phyloP scores from a whole-genome alignment of 2,888 invertebrate genomes.

The Lamellibrachia columna region DNA sequence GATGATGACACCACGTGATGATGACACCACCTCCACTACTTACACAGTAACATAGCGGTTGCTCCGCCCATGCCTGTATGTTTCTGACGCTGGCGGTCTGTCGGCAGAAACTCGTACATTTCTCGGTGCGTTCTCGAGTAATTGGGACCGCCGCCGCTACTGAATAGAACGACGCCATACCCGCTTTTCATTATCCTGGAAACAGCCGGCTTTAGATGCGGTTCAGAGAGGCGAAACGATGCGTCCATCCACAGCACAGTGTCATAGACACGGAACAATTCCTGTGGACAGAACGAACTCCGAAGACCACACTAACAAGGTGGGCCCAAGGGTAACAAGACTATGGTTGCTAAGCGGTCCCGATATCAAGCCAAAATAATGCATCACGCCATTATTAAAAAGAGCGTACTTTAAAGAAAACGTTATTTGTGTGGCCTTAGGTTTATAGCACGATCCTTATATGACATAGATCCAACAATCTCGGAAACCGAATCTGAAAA shows the following conservation, averaged over 20 bases:
- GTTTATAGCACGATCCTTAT: no score
- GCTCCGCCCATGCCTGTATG: constrained; percentile 52
- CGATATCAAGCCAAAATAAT: no score
- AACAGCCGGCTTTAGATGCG: constrained; percentile 23
- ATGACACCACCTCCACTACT: constrained; percentile 29
- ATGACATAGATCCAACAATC: no score
- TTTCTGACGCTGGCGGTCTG: constrained; percentile 49
- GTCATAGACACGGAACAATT: constrained; percentile 30
- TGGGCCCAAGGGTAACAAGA: no score
- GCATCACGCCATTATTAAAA: no score
- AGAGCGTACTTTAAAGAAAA: no score
- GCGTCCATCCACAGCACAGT: constrained; percentile 40
- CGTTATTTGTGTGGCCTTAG: no score
- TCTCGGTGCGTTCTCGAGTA: constrained; percentile 54
- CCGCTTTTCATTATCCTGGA: constrained; percentile 13
- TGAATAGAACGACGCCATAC: constrained; percentile 30
- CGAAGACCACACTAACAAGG: no score
- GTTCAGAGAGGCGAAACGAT: constrained; percentile 33
- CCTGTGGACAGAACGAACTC: constrained; percentile 28
- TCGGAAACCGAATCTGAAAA: no score
- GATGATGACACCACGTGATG: no score
- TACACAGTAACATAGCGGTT: constrained; percentile 53
- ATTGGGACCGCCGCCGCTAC: constrained; percentile 40
- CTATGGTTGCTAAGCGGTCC: no score
- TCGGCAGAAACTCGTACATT: constrained; percentile 58